Conservation (phyloP, 2,888 invertebrate genomes). For the Paralinhomoeus sp. region DNA sequence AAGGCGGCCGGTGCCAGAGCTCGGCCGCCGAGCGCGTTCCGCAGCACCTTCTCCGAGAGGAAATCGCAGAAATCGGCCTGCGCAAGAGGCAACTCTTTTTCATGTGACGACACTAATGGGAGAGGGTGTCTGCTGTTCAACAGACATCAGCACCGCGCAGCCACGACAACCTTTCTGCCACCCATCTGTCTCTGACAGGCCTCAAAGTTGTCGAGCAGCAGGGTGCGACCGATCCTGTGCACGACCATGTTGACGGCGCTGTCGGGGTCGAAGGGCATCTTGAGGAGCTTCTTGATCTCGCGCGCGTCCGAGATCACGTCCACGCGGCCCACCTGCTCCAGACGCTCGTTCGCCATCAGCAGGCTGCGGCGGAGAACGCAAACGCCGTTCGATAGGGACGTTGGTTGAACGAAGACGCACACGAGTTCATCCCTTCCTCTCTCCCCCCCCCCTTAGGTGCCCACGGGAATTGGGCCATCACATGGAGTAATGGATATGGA, state of each 20-base stretch:
- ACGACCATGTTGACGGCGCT: constrained; percentile 65
- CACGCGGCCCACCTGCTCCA: constrained; percentile 69
- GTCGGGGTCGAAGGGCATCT: constrained; percentile 51
- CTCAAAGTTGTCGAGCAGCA: constrained; percentile 73
- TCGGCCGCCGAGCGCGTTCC: constrained; percentile 15
- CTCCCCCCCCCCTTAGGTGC: too few relatives aligned
- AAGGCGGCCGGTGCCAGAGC: too few relatives aligned
- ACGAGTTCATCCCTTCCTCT: too few relatives aligned
- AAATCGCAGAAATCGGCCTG: constrained; percentile 56
- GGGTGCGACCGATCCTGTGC: constrained; percentile 65
- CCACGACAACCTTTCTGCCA: constrained; percentile 35
- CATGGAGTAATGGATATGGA: too few relatives aligned
- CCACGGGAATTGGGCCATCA: too few relatives aligned
- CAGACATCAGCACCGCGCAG: too few relatives aligned
- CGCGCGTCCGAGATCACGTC: constrained; percentile 80
- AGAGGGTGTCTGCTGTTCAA: too few relatives aligned
- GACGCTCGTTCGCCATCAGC: constrained; percentile 74
- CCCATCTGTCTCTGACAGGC: constrained; percentile 62
- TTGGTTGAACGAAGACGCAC: too few relatives aligned
- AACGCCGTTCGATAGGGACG: too few relatives aligned
- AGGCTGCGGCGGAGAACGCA: too few relatives aligned
- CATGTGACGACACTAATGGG: too few relatives aligned
- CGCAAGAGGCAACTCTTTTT: constrained; percentile 2
- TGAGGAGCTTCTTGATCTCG: constrained; percentile 70
- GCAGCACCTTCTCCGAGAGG: constrained; percentile 6